Base-by-base conservation (phyloP, 2,113 vertebrate genomes). In the Oriolus oriolus region DNA sequence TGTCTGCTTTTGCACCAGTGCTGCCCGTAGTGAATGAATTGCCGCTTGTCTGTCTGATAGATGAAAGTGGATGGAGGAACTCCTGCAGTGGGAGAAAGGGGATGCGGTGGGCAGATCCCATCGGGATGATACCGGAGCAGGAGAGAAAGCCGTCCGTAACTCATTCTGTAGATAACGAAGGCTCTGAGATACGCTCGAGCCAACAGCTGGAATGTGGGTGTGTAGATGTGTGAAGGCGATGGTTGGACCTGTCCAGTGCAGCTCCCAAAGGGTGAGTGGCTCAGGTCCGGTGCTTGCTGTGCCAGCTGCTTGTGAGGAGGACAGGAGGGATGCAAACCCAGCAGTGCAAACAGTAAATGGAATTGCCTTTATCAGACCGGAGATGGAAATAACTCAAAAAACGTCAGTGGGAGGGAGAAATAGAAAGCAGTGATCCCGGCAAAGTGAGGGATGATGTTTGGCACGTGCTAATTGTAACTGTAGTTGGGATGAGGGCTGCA, bases 391-490 rank as follows among this genome's bases (percentile, higher is more conserved):
- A 73, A 41, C 42, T 75, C 13, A 11, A 26, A 57, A 57, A 26
- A 37, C 13, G 2, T 49, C 20, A 23, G 2, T 14, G 20, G 19
- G 35, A 42, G 35, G 42, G 49, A 80, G 75, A 57, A 73, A 28
- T 15, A 27, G 60, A 71, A 49, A 69, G n/a, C 74, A 45, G 0
- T 10, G 26, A 24, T 45, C 14, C 17, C 33, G 35, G 35, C 31
- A 30, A 11, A 52, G 37, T 10, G 11, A 27, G 13, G 1, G 71
- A 1, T 19, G 16, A 11, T 12, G n/a, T 39, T 77, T 42, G 44
- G 60, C 44, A n/a, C 35, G 9, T 6, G 0, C 12, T 7, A 14
- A 20, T 27, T 4, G 0, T 39, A 28, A 22, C 24, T 2, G 30
- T 17, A 1, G 22, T 5, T 56, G 1, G 3, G 17, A 12, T 45